A percentile compares a stretch with the other conserved stretches of the same genome.
Evolutionary conservation across 2,113 vertebrate species (phyloP).

Genomic region (Benitochromis conjunctus): DNA sequence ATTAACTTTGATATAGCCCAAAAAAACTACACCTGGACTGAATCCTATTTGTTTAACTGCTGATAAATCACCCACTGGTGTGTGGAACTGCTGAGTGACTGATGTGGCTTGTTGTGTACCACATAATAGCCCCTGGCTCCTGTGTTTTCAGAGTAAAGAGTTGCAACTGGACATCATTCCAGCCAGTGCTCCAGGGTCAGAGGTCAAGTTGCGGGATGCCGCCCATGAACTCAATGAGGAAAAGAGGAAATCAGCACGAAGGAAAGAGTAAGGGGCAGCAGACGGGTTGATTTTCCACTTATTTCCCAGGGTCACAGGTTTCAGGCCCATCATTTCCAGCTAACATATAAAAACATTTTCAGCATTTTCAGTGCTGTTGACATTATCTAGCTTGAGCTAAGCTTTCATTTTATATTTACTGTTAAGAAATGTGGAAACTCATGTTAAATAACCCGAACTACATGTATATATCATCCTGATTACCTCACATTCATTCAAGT

Average conservation of each 20-base stretch:
- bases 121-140: constrained; percentile 3
- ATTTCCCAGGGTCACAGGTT: not conserved
- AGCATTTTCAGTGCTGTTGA: not conserved
- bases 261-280: constrained; percentile 88
- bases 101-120: not conserved
- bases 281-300: not conserved
- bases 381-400: not conserved
- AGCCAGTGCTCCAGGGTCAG: constrained; percentile 91
- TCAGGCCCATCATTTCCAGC: not conserved
- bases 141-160: constrained; percentile 87
- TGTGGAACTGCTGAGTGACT: not conserved
- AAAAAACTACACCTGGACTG: not conserved
- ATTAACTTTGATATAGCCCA: not conserved
- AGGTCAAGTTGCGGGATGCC: constrained; percentile 95
- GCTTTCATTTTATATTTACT: not conserved
- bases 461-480: not conserved
- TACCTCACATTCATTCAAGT: not conserved
- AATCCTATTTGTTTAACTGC: not conserved
- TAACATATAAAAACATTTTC: not conserved
- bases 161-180: constrained; percentile 97
- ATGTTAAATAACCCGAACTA: not conserved
- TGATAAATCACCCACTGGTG: not conserved
- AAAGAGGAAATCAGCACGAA: constrained; percentile 93
- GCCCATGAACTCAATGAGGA: constrained; percentile 97
- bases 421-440: not conserved